These are phyloP conservation scores for Choristoneura rosaceana DNA, from an alignment of 2,888 invertebrate species.

Conservation along the genomic window DNA sequence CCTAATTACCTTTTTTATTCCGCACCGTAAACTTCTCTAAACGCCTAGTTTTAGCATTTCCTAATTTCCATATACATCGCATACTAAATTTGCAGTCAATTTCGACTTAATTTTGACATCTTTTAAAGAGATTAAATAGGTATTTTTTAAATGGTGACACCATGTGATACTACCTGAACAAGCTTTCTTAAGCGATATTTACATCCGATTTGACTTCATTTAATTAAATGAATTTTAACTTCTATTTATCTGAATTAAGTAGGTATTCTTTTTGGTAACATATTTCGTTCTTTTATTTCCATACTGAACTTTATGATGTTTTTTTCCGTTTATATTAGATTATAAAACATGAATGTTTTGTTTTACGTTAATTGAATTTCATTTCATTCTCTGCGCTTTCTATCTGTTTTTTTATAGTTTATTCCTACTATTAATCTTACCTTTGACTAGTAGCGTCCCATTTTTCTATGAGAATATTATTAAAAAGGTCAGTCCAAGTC, in stretches of 20 bases:
- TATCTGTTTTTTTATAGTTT: background rate
- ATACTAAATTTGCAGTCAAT: slow-evolving; percentile 7
- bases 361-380: background rate
- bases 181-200: slow-evolving; percentile 14
- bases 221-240: background rate
- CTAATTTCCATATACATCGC: slow-evolving; percentile 8
- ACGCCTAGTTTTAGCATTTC: slow-evolving; percentile 16
- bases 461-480: background rate
- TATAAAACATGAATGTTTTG: background rate
- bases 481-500: background rate
- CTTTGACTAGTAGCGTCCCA: background rate
- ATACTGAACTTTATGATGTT: background rate
- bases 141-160: background rate
- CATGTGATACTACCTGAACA: background rate
- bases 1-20: slow-evolving; percentile 13
- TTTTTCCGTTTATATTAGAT: background rate
- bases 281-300: background rate
- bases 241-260: background rate
- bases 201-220: slow-evolving; percentile 8
- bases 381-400: background rate
- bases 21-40: slow-evolving; percentile 38
- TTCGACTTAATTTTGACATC: background rate
- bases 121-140: background rate
- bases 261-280: too few relatives aligned
- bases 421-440: background rate